Percentiles rank a stretch among this genome's conserved stretches.
These are phyloP conservation scores for Drosophila falleni DNA, from an alignment of 2,888 invertebrate genomes.

Conservation along the genomic window DNA sequence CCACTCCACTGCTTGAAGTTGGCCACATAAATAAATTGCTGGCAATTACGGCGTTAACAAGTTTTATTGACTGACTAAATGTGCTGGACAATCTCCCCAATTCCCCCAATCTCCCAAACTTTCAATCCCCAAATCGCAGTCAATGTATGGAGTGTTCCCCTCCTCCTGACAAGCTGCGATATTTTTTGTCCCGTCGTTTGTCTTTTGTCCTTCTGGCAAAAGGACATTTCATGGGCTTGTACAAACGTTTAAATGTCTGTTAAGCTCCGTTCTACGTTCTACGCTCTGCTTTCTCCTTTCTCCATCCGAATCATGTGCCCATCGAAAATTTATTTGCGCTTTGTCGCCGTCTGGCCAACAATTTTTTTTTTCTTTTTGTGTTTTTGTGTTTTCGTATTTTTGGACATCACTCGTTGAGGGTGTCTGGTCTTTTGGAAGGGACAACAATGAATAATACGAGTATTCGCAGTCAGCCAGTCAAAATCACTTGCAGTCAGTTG, in stretches of 20 bases:
- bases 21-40: constrained; percentile 85
- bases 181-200: constrained; percentile 25
- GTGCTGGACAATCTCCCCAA: constrained; percentile 47
- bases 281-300: constrained; percentile 1
- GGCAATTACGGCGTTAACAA: constrained; percentile 86
- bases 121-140: constrained; percentile 28
- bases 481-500: constrained; percentile 68
- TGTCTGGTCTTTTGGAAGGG: constrained; percentile 51
- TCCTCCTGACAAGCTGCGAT: constrained; percentile 33
- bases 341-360: constrained; percentile 77
- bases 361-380: constrained; percentile 30
- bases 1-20: constrained; percentile 29
- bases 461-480: constrained; percentile 56
- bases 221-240: constrained; percentile 78
- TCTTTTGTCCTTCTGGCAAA: constrained; percentile 43
- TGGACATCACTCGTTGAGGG: constrained; percentile 48
- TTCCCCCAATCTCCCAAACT: background rate
- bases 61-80: constrained; percentile 86
- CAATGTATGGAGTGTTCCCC: constrained; percentile 10
- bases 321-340: constrained; percentile 74
- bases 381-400: constrained; percentile 45
- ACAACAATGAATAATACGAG: constrained; percentile 73
- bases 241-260: constrained; percentile 78
- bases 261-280: constrained; percentile 31
- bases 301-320: constrained; percentile 9